Evolutionary conservation across 2,888 invertebrate species (phyloP), one percentile per base, ranked within the genome.

Genomic region (Criorhina ranunculi): DNA sequence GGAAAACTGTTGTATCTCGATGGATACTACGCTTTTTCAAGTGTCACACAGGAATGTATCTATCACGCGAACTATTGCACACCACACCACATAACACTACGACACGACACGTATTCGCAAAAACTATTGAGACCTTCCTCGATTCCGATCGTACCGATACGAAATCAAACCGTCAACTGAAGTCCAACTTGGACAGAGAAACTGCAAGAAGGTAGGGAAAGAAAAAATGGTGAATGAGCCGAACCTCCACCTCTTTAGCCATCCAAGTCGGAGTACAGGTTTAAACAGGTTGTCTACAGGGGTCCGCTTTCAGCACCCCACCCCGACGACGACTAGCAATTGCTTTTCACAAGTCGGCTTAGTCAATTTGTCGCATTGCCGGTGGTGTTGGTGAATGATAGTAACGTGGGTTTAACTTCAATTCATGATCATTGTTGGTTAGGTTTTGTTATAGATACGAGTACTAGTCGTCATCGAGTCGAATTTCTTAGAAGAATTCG

Each of bases 161-260:
- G 76, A 85, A 85, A 85, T 76, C 85, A 76, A 80, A 85, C 80
- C 85, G 85, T 76, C 79, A 85, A 85, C 85, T 85, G 64, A 85
- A 80, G 64, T 80, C 64, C 70, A 76, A 76, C 69, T 70, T 70
- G 53, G 64, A 64, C 66, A 55, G 66, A 69, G 80, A 80, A 85
- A 85, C 85, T 85, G 76, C 85, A 85, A 85, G 85, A 85, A 80
- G 85, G 75, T 80, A 85, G 12, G 8, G 35, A 33, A 40, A 35
- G 8, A 44, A 33, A 40, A 35, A 19, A 11, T 46, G 35, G 9
- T 59, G 46, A 49, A 60, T 60, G 29, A 60, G 72, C 35, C 60
- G 40, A 62, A 35, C 53, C 33, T 75, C 55, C 55, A 69, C 49
- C 53, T 60, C 57, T 44, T 69, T 62, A 44, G 53, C 24, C 24